Evolutionary conservation across 1,140 invertebrate species (phyloP), one percentile per base, ranked within the genome.

Genomic region (Conus betulinus): DNA sequence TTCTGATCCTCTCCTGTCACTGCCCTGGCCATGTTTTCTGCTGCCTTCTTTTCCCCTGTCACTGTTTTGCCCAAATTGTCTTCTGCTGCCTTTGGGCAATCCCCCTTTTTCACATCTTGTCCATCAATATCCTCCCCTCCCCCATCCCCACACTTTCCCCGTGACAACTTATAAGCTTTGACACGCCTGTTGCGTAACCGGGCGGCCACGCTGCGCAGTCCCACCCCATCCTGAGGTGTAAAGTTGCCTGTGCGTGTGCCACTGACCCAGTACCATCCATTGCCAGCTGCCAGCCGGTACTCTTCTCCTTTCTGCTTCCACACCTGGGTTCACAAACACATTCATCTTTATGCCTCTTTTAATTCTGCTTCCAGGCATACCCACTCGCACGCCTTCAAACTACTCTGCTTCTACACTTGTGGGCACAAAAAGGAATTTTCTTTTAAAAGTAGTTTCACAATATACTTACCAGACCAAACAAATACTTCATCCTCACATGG

Each of bases 251-350:
- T 67, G 15, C 93, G 78, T 6, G 93, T 93, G 25, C 87, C 57
- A 1, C 98, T 97, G 55, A 98, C 96, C 98, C 98, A 99, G 20
- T 97, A 94, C 98, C 98, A 99, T 11, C 98, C 99, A 97, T 98
- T 98, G 92, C 98, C 97, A 0, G 98, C 98, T 93, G 98, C 98
- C 51, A 99, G 97, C 91, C 99, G 96, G 94, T 99, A 99, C 93
- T 99, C 99, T 95, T 99, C 99, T 10, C 99, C 99, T 95, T 98
- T 99, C 95, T 99, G 98, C 94, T 99, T 99, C 98, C 98, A 95
- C 20, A 95, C 93, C 95, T 95, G 87, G 15, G 88, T 60, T 67
- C 8, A 84, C 23, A 63, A 8, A 79, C 27, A 79, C 13, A 79
- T 39, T 39, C 51, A 79, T 15, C 57, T 25, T n/a, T 76, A 27